These are phyloP conservation scores for Crocidura indochinensis DNA, from an alignment of 2,797 vertebrate species.

Conservation along the genomic window DNA sequence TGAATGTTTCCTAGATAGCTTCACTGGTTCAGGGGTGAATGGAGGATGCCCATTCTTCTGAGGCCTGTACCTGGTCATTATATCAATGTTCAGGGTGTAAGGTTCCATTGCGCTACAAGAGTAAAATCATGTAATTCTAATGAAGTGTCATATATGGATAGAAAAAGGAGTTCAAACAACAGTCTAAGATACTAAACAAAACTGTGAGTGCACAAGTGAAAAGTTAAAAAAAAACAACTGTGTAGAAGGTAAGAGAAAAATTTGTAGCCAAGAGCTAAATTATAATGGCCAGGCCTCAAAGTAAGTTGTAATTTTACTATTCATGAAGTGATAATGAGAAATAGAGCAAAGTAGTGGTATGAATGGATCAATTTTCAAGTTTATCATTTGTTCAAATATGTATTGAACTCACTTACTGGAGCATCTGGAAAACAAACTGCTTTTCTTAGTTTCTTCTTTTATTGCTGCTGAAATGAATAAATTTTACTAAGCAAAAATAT, in stretches of 20 bases:
- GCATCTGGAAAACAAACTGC: background rate
- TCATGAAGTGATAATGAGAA: background rate
- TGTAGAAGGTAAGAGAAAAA: background rate
- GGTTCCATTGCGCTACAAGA: too few relatives aligned
- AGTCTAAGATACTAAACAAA: background rate
- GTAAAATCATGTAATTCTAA: background rate
- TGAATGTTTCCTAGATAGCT: too few relatives aligned
- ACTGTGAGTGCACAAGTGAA: background rate
- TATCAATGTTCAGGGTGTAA: too few relatives aligned
- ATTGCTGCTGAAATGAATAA: background rate
- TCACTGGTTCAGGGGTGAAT: too few relatives aligned
- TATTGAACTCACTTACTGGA: background rate
- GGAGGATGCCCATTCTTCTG: too few relatives aligned
- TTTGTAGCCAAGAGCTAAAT: background rate
- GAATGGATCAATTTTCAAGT: background rate
- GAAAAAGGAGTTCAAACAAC: background rate
- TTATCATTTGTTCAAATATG: background rate
- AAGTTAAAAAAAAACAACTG: background rate
- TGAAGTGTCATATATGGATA: background rate
- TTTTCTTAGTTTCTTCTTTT: constrained; percentile 9
- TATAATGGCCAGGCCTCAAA: background rate
- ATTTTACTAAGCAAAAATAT: constrained; percentile 23
- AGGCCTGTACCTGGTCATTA: too few relatives aligned
- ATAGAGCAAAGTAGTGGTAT: background rate
- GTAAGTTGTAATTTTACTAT: background rate